Percentiles rank a stretch among this genome's conserved stretches.
Evolutionary conservation across 2,113 vertebrate genomes (phyloP).

Genomic region (Oreotrochilus melanogaster): DNA sequence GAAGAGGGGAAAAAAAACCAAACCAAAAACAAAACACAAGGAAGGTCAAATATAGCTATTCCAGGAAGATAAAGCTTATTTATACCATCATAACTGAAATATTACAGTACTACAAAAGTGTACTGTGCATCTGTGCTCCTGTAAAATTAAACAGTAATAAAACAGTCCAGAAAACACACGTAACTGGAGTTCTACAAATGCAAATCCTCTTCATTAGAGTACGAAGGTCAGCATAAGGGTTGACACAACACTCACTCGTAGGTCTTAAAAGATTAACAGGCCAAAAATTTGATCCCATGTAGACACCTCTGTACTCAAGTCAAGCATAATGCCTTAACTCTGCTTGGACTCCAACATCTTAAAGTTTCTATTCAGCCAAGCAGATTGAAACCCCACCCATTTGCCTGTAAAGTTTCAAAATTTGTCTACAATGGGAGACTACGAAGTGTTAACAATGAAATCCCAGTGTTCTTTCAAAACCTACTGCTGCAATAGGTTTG

Average conservation of each 20-base stretch:
- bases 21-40: not conserved
- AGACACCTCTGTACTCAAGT: not conserved
- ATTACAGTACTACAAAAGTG: not conserved
- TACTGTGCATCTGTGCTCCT: not conserved
- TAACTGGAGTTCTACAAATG: not conserved
- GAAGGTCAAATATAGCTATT: not conserved
- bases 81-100: not conserved
- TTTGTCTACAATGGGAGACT: not conserved
- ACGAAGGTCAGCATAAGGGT: not conserved
- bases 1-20: no score
- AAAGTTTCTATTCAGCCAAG: not conserved
- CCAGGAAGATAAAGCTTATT: not conserved
- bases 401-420: not conserved
- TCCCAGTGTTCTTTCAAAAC: conserved; percentile 7
- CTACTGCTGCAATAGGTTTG: not conserved
- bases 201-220: not conserved
- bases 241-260: not conserved
- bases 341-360: not conserved
- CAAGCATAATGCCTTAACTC: not conserved
- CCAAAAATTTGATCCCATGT: not conserved
- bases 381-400: not conserved
- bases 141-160: not conserved
- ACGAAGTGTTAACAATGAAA: not conserved
- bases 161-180: not conserved
- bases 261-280: not conserved